Conservation (phyloP, 1,140 invertebrate species). For the Calycopis cecrops region DNA sequence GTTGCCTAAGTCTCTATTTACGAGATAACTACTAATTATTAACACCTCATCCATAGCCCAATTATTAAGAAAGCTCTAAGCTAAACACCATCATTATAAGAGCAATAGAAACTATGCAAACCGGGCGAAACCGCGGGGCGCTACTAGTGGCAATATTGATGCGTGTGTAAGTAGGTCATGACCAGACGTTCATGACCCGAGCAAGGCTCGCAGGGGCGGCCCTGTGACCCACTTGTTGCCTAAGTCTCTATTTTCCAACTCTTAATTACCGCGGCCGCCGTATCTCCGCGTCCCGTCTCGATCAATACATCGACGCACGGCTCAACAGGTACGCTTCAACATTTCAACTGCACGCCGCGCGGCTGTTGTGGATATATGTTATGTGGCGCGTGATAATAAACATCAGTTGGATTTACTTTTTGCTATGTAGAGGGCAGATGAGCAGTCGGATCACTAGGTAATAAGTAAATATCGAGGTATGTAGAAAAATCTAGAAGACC, state of each 20-base stretch:
- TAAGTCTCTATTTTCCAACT: conserved; percentile 61
- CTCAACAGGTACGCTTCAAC: conserved; percentile 19
- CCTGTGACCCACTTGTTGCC: conserved; percentile 71
- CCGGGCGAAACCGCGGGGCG: too few relatives aligned
- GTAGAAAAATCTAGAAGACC: too few relatives aligned
- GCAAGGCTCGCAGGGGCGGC: conserved; percentile 31
- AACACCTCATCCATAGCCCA: conserved; percentile 27
- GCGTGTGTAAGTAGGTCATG: conserved; percentile 12
- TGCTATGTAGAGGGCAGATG: too few relatives aligned
- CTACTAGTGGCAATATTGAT: conserved; percentile 11
- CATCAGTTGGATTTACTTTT: too few relatives aligned
- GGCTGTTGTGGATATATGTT: not conserved
- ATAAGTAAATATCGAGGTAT: too few relatives aligned
- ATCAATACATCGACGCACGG: conserved; percentile 31
- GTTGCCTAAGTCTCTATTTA: conserved; percentile 57
- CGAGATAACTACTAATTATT: conserved; percentile 60
- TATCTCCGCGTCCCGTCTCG: conserved; percentile 1
- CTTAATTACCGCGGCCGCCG: conserved; percentile 43
- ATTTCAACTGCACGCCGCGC: not conserved
- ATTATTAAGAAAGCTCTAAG: too few relatives aligned
- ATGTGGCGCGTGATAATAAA: too few relatives aligned
- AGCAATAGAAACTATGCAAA: too few relatives aligned
- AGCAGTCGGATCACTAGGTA: too few relatives aligned
- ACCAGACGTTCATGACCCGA: not conserved
- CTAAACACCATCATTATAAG: too few relatives aligned